These are phyloP conservation scores for Horisme vitalbata DNA, from an alignment of 2,888 invertebrate genomes.

Conservation along the genomic window DNA sequence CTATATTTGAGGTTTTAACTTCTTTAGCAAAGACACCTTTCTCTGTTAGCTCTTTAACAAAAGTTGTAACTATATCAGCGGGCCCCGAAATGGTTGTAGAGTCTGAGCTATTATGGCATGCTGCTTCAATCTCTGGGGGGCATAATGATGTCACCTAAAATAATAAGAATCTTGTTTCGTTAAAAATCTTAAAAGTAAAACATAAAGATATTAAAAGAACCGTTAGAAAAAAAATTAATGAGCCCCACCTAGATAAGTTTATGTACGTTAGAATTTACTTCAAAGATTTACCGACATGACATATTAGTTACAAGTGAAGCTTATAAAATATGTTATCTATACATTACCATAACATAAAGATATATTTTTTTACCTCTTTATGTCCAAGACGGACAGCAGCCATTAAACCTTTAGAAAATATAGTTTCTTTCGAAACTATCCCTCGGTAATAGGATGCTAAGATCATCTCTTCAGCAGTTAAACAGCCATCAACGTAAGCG, in stretches of 20 bases:
- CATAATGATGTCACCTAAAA: constrained; percentile 47
- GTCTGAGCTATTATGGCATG: constrained; percentile 91
- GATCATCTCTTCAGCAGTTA: constrained; percentile 92
- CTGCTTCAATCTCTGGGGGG: constrained; percentile 86
- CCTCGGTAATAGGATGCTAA: constrained; percentile 91
- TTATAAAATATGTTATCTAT: too few relatives aligned
- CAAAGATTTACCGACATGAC: too few relatives aligned
- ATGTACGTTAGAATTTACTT: too few relatives aligned
- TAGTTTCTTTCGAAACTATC: constrained; percentile 84
- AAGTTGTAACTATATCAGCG: constrained; percentile 80
- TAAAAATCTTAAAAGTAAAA: too few relatives aligned
- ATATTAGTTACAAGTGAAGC: too few relatives aligned
- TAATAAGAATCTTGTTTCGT: too few relatives aligned
- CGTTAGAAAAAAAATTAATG: too few relatives aligned
- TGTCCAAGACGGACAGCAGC: constrained; percentile 90
- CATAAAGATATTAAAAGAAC: too few relatives aligned
- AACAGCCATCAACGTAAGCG: constrained; percentile 79
- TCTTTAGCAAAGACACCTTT: constrained; percentile 52
- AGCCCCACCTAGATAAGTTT: too few relatives aligned
- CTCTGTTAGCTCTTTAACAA: constrained; percentile 67
- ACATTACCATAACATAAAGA: not conserved
- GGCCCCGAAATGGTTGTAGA: constrained; percentile 92
- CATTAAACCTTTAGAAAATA: constrained; percentile 89
- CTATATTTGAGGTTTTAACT: constrained; percentile 87
- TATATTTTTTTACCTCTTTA: constrained; percentile 51